Conservation (phyloP, 2,888 invertebrate genomes). For the Teleiodes luculella region DNA sequence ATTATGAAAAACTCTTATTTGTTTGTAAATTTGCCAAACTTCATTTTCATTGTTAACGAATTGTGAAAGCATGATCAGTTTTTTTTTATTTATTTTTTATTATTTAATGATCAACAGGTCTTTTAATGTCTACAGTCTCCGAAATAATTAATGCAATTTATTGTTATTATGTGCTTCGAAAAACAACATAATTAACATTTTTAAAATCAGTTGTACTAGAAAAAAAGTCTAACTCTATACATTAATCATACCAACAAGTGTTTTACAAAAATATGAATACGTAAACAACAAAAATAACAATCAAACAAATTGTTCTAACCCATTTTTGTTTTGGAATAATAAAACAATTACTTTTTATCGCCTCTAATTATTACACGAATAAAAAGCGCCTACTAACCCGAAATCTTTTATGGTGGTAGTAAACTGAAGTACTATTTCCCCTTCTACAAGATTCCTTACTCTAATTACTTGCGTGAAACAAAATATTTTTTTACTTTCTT, state of each 20-base stretch:
- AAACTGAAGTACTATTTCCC: background rate
- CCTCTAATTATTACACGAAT: background rate
- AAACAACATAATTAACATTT: too few species aligned
- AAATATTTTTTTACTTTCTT: background rate
- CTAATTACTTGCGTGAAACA: background rate
- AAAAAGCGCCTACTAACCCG: background rate
- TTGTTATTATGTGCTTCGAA: too few species aligned
- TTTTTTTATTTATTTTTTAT: too few species aligned
- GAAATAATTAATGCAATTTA: too few species aligned
- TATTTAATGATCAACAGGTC: too few species aligned
- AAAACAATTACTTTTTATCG: conserved; percentile 1
- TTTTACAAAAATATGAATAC: background rate
- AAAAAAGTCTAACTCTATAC: too few species aligned
- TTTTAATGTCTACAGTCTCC: too few species aligned
- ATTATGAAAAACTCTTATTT: too few species aligned
- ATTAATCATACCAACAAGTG: background rate
- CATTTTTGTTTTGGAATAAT: background rate
- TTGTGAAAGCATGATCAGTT: too few species aligned
- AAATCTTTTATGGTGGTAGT: background rate
- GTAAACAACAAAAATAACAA: background rate
- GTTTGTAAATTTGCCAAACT: too few species aligned
- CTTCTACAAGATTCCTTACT: background rate
- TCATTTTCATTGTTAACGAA: too few species aligned
- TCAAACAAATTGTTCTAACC: background rate
- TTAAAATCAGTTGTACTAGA: too few species aligned